Base-by-base conservation (phyloP, 2,113 vertebrate species). In the Chaetorhynchus papuensis region DNA sequence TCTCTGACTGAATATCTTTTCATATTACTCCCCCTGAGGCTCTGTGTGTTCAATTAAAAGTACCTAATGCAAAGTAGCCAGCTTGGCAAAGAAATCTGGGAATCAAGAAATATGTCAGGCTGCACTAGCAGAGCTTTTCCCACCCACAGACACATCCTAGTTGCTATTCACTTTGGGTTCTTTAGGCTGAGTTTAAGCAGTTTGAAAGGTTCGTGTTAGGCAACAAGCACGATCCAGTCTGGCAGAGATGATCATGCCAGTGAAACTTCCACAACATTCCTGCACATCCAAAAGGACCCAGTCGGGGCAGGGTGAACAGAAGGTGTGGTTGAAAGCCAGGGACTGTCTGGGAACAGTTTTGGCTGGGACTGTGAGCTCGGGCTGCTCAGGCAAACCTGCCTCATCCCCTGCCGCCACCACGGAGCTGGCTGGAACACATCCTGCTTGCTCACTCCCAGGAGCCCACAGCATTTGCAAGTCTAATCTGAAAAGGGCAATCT, bases 11-110 rank as follows among this genome's bases (percentile, higher is more conserved):
- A 95, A 69, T 21, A 59, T 75, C 52, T 80, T 91, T 77, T 89
- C 49, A 11, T 80, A 68, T 57, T 54, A 37, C 21, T 89, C 33
- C 22, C 39, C 45, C 21, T 0, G 4, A 81, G 56, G 49, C 49
- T 79, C 57, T 76, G 70, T 44, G 30, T 80, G 37, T 85, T 94
- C 89, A 96, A 52, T 75, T 77, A 91, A 68, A 95, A 89, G 69
- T 28, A 76, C 41, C 47, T 93, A 93, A 94, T 54, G 52, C 70
- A 93, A 96, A 91, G 63, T 30, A 82, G 42, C 41, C 63, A 90
- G 68, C 72, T 71, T 71, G 65, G 57, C 81, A 91, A 89, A 54
- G 77, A 95, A 72, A 93, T 64, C 70, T 84, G 57, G 60, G 68
- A 88, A 86, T 69, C 65, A 69, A 90, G 68, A 72, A 63, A 90